These are phyloP conservation scores for Apotomis turbidana DNA, from an alignment of 2,888 invertebrate genomes.

Conservation along the genomic window DNA sequence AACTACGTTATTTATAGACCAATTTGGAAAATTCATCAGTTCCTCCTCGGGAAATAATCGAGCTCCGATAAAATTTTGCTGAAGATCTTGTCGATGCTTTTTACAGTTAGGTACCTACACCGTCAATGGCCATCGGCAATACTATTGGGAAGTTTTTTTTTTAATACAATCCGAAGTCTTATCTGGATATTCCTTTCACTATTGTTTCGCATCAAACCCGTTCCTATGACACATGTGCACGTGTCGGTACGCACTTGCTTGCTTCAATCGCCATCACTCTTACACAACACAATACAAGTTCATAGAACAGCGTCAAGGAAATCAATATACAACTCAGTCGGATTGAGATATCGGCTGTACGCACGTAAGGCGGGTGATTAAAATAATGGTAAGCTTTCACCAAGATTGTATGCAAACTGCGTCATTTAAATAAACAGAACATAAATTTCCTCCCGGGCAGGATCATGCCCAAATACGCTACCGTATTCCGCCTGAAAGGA, in stretches of 20 bases:
- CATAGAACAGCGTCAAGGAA: conserved; percentile 38
- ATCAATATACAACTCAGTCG: conserved; percentile 36
- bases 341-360: conserved; percentile 68
- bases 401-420: conserved; percentile 80
- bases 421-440: conserved; percentile 42
- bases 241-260: conserved; percentile 2
- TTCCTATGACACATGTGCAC: background rate
- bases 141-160: too few species aligned
- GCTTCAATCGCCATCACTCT: conserved; percentile 10
- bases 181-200: too few species aligned
- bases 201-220: background rate
- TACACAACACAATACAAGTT: conserved; percentile 39
- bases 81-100: too few species aligned
- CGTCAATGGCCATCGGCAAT: too few species aligned
- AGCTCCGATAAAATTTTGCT: too few species aligned
- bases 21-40: too few species aligned
- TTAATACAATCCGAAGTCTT: too few species aligned
- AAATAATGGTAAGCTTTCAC: conserved; percentile 80
- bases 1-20: too few species aligned
- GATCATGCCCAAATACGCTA: conserved; percentile 42
- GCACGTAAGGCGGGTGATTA: conserved; percentile 69
- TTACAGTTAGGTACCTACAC: too few species aligned
- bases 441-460: conserved; percentile 23
- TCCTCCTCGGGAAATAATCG: too few species aligned
- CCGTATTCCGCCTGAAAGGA: conserved; percentile 32